Conservation (phyloP, 2,113 vertebrate species). For the Terrapene triunguis region DNA sequence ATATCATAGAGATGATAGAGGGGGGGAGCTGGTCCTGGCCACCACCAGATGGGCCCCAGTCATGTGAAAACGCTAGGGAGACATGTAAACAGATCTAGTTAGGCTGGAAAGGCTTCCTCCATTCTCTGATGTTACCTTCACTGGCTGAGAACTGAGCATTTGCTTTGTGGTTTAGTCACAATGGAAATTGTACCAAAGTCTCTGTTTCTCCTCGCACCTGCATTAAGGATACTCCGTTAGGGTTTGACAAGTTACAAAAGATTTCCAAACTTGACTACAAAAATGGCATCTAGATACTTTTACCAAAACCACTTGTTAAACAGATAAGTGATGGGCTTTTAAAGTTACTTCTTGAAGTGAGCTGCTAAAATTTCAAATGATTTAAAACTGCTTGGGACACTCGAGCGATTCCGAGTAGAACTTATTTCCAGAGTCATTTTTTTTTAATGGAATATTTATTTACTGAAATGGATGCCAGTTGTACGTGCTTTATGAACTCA, state of each 20-base stretch:
- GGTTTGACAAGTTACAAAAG: neutral
- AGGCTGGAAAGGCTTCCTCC: neutral
- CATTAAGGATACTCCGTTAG: neutral
- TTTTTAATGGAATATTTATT: neutral
- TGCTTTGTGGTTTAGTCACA: neutral
- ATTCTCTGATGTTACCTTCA: neutral
- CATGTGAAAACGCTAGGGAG: neutral
- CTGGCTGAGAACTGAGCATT: neutral
- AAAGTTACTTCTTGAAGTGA: conserved; percentile 28
- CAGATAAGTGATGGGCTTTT: neutral
- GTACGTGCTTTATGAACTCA: conserved; percentile 15
- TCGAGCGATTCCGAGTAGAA: neutral
- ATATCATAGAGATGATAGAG: neutral
- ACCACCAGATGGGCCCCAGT: neutral
- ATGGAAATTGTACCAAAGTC: neutral
- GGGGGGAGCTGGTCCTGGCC: neutral
- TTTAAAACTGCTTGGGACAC: conserved; percentile 20
- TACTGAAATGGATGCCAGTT: conserved; percentile 17
- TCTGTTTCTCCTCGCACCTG: neutral
- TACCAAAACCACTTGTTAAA: conserved; percentile 9
- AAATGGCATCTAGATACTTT: neutral
- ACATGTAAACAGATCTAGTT: neutral
- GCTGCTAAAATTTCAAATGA: neutral
- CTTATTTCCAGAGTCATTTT: conserved; percentile 25
- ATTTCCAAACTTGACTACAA: neutral